phyloP scores from a whole-genome alignment of 2,888 invertebrate species.

The Acanthosoma haemorrhoidale region DNA sequence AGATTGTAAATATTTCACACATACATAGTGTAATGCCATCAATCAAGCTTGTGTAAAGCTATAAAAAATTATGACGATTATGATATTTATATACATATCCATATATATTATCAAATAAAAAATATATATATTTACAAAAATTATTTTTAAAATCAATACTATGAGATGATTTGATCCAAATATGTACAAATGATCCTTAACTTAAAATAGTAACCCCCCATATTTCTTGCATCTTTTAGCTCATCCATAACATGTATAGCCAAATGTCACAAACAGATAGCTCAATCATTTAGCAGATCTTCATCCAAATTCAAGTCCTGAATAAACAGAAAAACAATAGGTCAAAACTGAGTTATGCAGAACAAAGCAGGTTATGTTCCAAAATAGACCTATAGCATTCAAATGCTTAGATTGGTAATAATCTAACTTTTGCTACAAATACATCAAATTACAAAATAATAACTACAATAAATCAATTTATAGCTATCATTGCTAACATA shows the following conservation, averaged over 20 bases:
- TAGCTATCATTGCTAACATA: no score
- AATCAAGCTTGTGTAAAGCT: no score
- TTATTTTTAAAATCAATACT: neutral
- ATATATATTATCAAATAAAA: neutral
- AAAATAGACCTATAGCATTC: neutral
- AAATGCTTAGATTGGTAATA: neutral
- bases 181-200: neutral
- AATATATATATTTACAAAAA: neutral
- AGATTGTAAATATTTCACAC: no score
- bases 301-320: constrained; percentile 71
- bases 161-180: neutral
- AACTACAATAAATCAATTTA: no score
- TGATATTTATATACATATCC: neutral
- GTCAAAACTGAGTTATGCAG: neutral
- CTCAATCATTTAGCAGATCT: constrained; percentile 39
- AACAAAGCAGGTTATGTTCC: neutral
- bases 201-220: neutral
- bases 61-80: no score
- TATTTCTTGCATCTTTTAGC: no score
- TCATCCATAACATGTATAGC: no score
- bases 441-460: neutral
- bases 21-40: no score
- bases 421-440: neutral
- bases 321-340: constrained; percentile 45
- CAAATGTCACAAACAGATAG: neutral